These are phyloP conservation scores for Polypterus senegalus DNA, from an alignment of 2,113 vertebrate genomes.

Conservation along the genomic window DNA sequence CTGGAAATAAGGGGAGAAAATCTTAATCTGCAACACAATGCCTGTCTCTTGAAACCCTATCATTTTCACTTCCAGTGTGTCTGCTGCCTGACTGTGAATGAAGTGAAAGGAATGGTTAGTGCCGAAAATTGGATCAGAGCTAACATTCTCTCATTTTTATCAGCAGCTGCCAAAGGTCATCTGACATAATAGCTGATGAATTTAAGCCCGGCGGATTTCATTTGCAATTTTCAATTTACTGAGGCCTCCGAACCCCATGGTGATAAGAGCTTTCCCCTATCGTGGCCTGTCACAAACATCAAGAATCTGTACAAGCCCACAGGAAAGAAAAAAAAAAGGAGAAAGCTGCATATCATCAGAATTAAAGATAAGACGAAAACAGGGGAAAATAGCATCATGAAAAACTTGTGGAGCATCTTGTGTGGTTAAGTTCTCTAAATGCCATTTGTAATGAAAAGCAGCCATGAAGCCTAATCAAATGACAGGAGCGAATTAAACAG, in stretches of 20 bases:
- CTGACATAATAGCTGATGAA: slow-evolving; percentile 95
- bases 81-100: slow-evolving; percentile 81
- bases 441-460: slow-evolving; percentile 63
- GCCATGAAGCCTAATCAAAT: slow-evolving; percentile 55
- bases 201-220: slow-evolving; percentile 90
- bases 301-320: slow-evolving; percentile 73
- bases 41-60: slow-evolving; percentile 95
- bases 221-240: slow-evolving; percentile 96
- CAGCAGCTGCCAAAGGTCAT: slow-evolving; percentile 92
- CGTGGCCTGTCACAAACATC: slow-evolving; percentile 90
- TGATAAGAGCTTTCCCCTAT: slow-evolving; percentile 87
- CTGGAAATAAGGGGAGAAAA: slow-evolving; percentile 90
- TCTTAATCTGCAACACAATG: slow-evolving; percentile 99
- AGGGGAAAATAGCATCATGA: slow-evolving; percentile 50
- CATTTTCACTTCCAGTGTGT: slow-evolving; percentile 92
- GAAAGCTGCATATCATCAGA: slow-evolving; percentile 62
- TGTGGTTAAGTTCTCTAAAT: slow-evolving; percentile 62
- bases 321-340: slow-evolving; percentile 60
- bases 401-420: slow-evolving; percentile 54
- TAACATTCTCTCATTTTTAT: slow-evolving; percentile 91
- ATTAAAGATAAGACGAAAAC: slow-evolving; percentile 70
- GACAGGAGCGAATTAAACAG: slow-evolving; percentile 27
- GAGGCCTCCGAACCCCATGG: slow-evolving; percentile 77
- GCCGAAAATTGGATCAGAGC: slow-evolving; percentile 92
- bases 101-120: slow-evolving; percentile 87